Conservation (phyloP, 2,113 vertebrate species). For the Prietella phreatophila region DNA sequence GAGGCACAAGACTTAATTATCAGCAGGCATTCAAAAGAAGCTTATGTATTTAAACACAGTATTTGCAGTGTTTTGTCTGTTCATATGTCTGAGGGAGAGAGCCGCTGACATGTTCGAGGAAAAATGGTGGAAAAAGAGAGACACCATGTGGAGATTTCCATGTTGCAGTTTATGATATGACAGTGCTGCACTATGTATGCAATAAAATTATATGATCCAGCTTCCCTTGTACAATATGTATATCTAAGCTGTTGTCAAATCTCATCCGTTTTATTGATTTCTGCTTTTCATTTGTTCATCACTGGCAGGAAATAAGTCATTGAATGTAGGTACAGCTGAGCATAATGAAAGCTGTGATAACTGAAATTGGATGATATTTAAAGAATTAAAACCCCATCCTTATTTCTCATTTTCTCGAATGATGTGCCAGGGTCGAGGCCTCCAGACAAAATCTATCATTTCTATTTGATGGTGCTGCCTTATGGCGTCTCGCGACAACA, state of each 20-base stretch:
- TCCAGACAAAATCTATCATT: slow-evolving; percentile 77
- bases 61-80: slow-evolving; percentile 51
- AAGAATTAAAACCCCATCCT: background rate
- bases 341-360: background rate
- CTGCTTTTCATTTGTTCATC: background rate
- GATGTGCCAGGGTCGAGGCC: slow-evolving; percentile 56
- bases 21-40: slow-evolving; percentile 47
- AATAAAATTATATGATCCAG: background rate
- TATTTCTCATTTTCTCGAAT: slow-evolving; percentile 62
- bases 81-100: slow-evolving; percentile 48
- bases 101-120: background rate
- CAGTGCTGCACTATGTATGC: background rate
- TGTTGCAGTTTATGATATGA: background rate
- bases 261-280: background rate
- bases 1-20: slow-evolving; percentile 43
- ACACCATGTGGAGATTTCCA: slow-evolving; percentile 62
- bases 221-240: background rate
- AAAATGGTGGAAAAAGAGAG: slow-evolving; percentile 62
- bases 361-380: background rate
- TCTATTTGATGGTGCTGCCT: slow-evolving; percentile 70
- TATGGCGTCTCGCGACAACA: slow-evolving; percentile 58
- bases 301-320: background rate
- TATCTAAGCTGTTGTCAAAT: background rate
- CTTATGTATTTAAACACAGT: slow-evolving; percentile 54
- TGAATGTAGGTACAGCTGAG: background rate